Conservation (phyloP, 2,888 invertebrate species). For the Amphipoea lucens region DNA sequence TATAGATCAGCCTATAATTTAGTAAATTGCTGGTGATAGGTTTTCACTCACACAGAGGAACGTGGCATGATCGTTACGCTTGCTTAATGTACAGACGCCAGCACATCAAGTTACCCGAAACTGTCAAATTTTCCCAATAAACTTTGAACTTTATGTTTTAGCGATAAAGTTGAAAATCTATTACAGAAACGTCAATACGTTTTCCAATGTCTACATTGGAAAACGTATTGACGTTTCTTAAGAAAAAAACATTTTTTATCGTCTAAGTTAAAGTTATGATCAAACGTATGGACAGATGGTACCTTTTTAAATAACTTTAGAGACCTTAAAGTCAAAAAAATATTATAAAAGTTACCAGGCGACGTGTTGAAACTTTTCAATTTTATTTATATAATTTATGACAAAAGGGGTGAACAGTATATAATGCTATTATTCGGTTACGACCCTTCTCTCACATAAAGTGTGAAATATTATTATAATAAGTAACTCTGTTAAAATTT, state of each 20-base stretch:
- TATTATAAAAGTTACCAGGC: constrained; percentile 44
- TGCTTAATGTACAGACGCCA: neutral
- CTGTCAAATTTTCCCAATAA: no score
- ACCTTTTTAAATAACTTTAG: constrained; percentile 27
- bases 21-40: neutral
- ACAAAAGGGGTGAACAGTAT: constrained; percentile 21
- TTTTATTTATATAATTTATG: constrained; percentile 55
- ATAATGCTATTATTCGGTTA: constrained; percentile 25
- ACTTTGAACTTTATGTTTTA: no score
- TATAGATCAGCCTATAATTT: neutral
- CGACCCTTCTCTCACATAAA: constrained; percentile 21
- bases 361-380: constrained; percentile 44
- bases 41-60: neutral
- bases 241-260: neutral
- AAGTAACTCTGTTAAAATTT: constrained; percentile 20
- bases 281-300: constrained; percentile 30
- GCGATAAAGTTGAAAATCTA: no score
- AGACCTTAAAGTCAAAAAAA: constrained; percentile 29
- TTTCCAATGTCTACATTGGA: neutral
- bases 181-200: no score
- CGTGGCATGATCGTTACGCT: no score
- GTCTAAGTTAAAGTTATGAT: constrained; percentile 12
- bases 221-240: neutral
- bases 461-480: constrained; percentile 20
- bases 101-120: no score